These are phyloP conservation scores for Nephrotoma appendiculata DNA, from an alignment of 2,888 invertebrate genomes.

Conservation along the genomic window DNA sequence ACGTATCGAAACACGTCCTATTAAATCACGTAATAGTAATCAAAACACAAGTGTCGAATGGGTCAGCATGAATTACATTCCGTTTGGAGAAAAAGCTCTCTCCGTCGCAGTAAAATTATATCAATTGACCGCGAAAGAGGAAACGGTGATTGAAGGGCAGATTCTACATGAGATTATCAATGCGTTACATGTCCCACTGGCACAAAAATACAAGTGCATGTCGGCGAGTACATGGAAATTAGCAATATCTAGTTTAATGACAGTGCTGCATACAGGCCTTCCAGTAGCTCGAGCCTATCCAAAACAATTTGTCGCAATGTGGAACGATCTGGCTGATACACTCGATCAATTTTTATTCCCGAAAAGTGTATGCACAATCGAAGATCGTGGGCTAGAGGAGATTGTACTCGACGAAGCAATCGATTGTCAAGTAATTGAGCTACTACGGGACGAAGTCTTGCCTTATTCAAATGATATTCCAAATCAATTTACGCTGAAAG, in stretches of 20 bases:
- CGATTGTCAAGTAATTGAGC: constrained; percentile 67
- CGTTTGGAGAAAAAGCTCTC: constrained; percentile 70
- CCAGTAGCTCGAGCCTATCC: constrained; percentile 72
- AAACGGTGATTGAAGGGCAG: constrained; percentile 53
- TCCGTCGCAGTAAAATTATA: constrained; percentile 61
- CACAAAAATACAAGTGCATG: constrained; percentile 67
- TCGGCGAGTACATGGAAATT: constrained; percentile 72
- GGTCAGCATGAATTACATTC: constrained; percentile 69
- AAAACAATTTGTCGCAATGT: constrained; percentile 58
- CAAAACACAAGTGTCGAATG: constrained; percentile 45
- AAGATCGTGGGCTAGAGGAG: constrained; percentile 43
- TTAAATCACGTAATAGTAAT: constrained; percentile 10
- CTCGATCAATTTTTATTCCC: constrained; percentile 88
- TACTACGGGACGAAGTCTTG: constrained; percentile 65
- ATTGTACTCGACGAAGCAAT: constrained; percentile 58
- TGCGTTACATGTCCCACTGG: constrained; percentile 56
- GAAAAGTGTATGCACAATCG: constrained; percentile 37
- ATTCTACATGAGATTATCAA: constrained; percentile 53
- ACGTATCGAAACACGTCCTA: constrained; percentile 37
- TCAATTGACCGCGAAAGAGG: constrained; percentile 53
- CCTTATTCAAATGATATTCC: constrained; percentile 67
- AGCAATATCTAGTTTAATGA: constrained; percentile 58
- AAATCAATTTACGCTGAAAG: constrained; percentile 65
- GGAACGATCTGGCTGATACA: constrained; percentile 74
- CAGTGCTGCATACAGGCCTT: constrained; percentile 68